Evolutionary conservation across 2,888 invertebrate genomes (phyloP).

Genomic region (Cordilura impudica): DNA sequence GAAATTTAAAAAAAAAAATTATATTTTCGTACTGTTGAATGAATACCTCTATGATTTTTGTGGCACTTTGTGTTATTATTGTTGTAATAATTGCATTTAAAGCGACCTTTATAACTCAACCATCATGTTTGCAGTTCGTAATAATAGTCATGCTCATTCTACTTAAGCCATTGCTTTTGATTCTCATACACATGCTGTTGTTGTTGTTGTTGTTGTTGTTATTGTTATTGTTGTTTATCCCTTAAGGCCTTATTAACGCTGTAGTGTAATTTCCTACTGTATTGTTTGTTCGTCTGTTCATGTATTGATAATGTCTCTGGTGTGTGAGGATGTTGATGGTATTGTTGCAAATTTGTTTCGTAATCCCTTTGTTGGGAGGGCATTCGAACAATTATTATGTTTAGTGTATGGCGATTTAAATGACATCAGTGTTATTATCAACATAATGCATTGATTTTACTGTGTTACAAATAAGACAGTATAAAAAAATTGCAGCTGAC

Average conservation of each 20-base stretch:
- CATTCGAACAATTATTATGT: constrained; percentile 39
- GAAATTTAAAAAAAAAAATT: no score
- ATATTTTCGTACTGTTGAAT: no score
- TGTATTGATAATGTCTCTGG: constrained; percentile 19
- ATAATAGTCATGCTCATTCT: constrained; percentile 34
- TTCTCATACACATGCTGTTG: not conserved
- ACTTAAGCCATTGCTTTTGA: constrained; percentile 27
- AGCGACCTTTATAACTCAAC: constrained; percentile 54
- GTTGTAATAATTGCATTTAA: constrained; percentile 57
- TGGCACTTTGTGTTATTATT: not conserved
- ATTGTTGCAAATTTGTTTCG: constrained; percentile 39
- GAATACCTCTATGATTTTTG: not conserved
- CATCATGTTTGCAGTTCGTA: constrained; percentile 36
- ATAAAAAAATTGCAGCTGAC: no score
- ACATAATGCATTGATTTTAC: constrained; percentile 22
- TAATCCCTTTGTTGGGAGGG: constrained; percentile 45
- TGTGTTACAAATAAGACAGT: not conserved
- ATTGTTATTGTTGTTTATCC: constrained; percentile 40
- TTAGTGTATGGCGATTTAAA: constrained; percentile 36
- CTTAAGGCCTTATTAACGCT: constrained; percentile 55
- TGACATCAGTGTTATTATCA: constrained; percentile 32
- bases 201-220: not conserved
- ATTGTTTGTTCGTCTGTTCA: not conserved
- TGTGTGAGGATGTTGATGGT: constrained; percentile 31
- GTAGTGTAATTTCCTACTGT: not conserved